Base-by-base conservation (phyloP, 2,113 vertebrate genomes). In the Ariopsis seemanni region DNA sequence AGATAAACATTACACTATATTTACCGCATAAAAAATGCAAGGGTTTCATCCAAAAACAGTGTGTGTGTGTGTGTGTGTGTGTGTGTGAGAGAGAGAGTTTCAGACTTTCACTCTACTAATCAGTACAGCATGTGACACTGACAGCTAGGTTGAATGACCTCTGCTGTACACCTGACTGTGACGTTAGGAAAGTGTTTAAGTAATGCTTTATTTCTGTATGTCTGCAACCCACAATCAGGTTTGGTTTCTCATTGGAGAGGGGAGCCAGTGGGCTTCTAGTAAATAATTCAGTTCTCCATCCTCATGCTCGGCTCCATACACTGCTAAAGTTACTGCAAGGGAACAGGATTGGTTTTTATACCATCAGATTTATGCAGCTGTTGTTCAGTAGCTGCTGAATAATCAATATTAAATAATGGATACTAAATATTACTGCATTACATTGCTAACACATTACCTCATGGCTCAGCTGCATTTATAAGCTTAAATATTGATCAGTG, bases 201-300 rank as follows among this genome's bases (percentile, higher is more conserved):
- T 78, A 25, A 88, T 90, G 79, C 62, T 63, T 80, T 81, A 62
- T 62, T 62, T 25, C 34, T 58, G 25, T 82, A 42, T 63, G 20
- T 63, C 57, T 58, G 57, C 60, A 62, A 27, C 8, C 10, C 22
- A 12, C 27, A n/a, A 11, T n/a, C 58, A 30, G 18, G 89, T 89
- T 88, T 87, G 82, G 91, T 91, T 88, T 87, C 53, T 83, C 86
- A 90, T 85, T 63, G 88, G 62, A 88, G 87, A 91, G 91, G 86
- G 75, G 74, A 85, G 42, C 48, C 88, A 93, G 93, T 92, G 18
- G 60, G 60, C 7, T 62, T 62, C 60, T 22, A 22, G 60, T 62
- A 62, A 62, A 62, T 62, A 92, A 92, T 94, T 93, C 90, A 91
- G 90, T 86, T 89, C 89, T 91, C 90, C 92, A 88, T 90, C 84